Percentiles rank a stretch among this genome's conserved stretches.
These are phyloP conservation scores for Pangasius sanitwongsei DNA, from an alignment of 2,797 vertebrate genomes.

Conservation along the genomic window DNA sequence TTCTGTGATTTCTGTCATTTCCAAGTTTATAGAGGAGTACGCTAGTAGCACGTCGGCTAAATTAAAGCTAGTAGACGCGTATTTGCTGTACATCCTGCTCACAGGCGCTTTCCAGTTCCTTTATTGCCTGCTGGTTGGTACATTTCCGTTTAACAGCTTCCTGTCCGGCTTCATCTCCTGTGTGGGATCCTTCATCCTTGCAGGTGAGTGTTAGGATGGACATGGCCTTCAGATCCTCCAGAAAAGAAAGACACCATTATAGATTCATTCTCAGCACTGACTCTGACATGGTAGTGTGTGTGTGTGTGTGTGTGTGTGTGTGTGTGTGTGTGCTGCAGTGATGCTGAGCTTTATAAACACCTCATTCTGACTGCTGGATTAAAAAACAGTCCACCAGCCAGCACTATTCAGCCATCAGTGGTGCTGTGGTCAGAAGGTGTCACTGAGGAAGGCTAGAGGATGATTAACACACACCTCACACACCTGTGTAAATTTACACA, in stretches of 20 bases:
- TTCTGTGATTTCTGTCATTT: constrained; percentile 86
- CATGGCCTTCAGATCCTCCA: neutral
- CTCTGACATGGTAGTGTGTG: neutral
- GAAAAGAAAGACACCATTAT: neutral
- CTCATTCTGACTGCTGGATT: neutral
- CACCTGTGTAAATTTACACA: too few relatives aligned
- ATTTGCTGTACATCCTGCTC: constrained; percentile 90
- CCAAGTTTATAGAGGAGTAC: constrained; percentile 89
- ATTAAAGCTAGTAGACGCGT: constrained; percentile 92
- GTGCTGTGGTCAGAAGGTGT: neutral
- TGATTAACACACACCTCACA: neutral
- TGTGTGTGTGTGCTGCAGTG: neutral
- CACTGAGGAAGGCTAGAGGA: neutral
- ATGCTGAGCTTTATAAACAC: neutral
- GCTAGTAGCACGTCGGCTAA: constrained; percentile 83
- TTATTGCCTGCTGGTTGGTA: constrained; percentile 95
- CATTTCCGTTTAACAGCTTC: constrained; percentile 97
- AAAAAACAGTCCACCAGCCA: neutral
- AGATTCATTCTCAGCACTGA: neutral
- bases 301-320: too few relatives aligned
- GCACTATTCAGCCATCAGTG: neutral
- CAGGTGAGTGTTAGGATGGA: constrained; percentile 73
- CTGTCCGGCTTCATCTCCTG: constrained; percentile 96
- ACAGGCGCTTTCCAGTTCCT: constrained; percentile 94
- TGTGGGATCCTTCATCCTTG: constrained; percentile 93